Evolutionary conservation across 2,113 vertebrate genomes (phyloP), one percentile per base, ranked within the genome.

Genomic region (Ictidomys tridecemlineatus): DNA sequence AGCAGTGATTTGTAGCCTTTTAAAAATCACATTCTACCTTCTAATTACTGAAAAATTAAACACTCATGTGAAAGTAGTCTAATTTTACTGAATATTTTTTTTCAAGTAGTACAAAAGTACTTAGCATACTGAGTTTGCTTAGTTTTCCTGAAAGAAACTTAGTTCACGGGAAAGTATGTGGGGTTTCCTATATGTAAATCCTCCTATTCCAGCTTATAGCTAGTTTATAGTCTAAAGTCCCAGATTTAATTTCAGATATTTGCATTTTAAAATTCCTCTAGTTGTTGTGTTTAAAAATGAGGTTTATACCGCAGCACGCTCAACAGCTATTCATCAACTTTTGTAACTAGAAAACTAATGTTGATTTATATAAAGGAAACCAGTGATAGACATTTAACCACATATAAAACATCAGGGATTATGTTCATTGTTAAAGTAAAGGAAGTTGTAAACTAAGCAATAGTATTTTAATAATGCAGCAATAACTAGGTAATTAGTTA

Each of bases 351-450:
- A 51, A 96, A 94, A 39, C 16, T 86, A 51, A 63, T 83, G 82
- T 58, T 45, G 7, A 32, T 65, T 94, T 85, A 58, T 34, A 63
- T 63, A 89, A 95, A 85, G 16, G 37, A 89, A 96, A 58, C 7
- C 12, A 51, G 34, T 53, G 87, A 92, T 39, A n/a, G 63, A 91
- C 34, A 86, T 83, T 89, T 93, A 85, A 70, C 79, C 37, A 56
- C 18, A 92, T 82, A 77, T 8, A 85, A 80, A 86, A 78, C 74
- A 89, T n/a, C 4, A 90, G 45, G 13, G 7, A 11, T 89, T 80
- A 26, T 78, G 42, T 67, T 56, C 79, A 70, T 89, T 94, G 80
- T 93, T 93, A 88, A 92, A 96, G 95, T 82, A 92, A 95, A 92
- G n/a, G 61, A 95, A 88, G 0, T 83, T 69, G 28, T 53, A 24